Evolutionary conservation across 1,140 invertebrate species (phyloP).

Genomic region (Drosophila lowei): DNA sequence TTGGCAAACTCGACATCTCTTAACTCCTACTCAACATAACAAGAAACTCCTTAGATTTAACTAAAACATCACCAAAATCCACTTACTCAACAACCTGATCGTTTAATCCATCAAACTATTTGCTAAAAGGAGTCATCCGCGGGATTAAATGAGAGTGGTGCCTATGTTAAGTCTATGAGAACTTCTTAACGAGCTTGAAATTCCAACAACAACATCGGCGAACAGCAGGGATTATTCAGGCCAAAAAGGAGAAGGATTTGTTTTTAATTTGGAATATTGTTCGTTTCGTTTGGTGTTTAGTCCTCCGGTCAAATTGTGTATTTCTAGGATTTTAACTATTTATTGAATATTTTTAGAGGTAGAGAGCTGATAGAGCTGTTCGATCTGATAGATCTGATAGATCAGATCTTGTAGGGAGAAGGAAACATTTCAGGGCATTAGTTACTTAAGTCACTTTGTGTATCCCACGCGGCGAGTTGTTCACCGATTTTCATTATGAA

Average conservation of each 20-base stretch:
- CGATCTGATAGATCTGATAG: neutral
- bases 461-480: slow-evolving; percentile 46
- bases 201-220: slow-evolving; percentile 35
- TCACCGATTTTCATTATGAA: slow-evolving; percentile 79
- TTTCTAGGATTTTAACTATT: slow-evolving; percentile 37
- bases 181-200: slow-evolving; percentile 23
- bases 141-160: slow-evolving; percentile 37
- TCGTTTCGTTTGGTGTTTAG: slow-evolving; percentile 22
- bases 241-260: slow-evolving; percentile 20
- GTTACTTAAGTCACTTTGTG: slow-evolving; percentile 27
- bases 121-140: slow-evolving; percentile 21
- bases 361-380: slow-evolving; percentile 13
- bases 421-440: slow-evolving; percentile 40
- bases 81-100: slow-evolving; percentile 45
- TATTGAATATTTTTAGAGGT: slow-evolving; percentile 55
- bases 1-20: slow-evolving; percentile 69
- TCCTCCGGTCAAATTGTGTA: neutral
- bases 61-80: slow-evolving; percentile 57
- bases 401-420: slow-evolving; percentile 9
- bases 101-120: slow-evolving; percentile 39
- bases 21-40: slow-evolving; percentile 76
- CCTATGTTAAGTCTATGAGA: slow-evolving; percentile 25
- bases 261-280: slow-evolving; percentile 31
- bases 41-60: slow-evolving; percentile 69
- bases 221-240: slow-evolving; percentile 37